Evolutionary conservation across 2,797 vertebrate species (phyloP), one percentile per base, ranked within the genome.

Genomic region (Pseudotriccus pelzelni): DNA sequence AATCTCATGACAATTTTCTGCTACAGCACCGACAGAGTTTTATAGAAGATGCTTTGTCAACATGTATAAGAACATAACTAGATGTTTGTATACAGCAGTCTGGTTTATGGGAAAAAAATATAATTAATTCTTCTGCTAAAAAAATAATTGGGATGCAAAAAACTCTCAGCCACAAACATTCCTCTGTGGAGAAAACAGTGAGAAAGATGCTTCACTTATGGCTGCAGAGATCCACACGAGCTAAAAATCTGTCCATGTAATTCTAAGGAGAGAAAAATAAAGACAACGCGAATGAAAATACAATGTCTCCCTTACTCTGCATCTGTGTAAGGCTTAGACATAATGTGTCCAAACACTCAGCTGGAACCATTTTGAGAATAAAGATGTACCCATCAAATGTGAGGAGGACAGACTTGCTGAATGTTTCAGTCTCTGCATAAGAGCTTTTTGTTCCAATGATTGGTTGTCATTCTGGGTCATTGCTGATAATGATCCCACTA

Each of bases 381-480:
- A 27, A 87, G n/a, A 70, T 2, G 4, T 66, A 90, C 32, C 50
- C 64, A 90, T 84, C 74, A 76, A 79, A 56, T 79, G 59, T 67
- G 79, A 95, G 69, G 84, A 88, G 52, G 52, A 66, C 59, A 89
- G 50, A 36, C 69, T 86, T 73, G 62, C 59, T 82, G 56, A 84
- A 70, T 0, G 1, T 84, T 94, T 91, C 49, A 75, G 37, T 84
- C 47, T 76, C 74, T 84, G 9, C 49, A 8, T 37, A 56, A 3
- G 4, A 82, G 60, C 15, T 88, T 84, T 93, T 95, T 89, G 66
- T 94, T 90, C 87, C 86, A 79, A 9, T 79, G 77, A 90, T 76
- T 79, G 63, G 28, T 80, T 93, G 74, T 89, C 80, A 92, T 93
- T 97, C 92, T 87, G 90, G 86, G 80, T 97, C 95, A 93, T 37